Conservation (phyloP, 2,113 vertebrate species). For the Salvelinus namaycush region DNA sequence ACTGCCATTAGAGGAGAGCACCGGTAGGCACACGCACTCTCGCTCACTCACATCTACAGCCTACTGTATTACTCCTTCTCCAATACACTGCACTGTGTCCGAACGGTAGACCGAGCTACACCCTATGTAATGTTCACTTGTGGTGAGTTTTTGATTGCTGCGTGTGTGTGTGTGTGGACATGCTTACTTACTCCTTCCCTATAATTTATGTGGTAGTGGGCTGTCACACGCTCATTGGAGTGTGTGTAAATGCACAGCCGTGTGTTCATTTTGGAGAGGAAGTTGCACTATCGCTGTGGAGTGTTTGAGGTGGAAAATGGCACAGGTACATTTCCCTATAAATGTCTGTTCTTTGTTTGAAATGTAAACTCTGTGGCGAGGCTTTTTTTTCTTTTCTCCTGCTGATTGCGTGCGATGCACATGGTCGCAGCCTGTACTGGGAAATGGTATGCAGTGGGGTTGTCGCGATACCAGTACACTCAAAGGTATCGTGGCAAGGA, state of each 20-base stretch:
- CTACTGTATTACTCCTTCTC: too few relatives aligned
- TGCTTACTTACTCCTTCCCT: too few relatives aligned
- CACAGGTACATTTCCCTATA: neutral
- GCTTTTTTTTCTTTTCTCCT: neutral
- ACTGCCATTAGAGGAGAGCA: slow-evolving; percentile 8
- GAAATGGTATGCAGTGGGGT: neutral
- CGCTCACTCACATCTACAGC: neutral
- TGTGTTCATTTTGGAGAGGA: slow-evolving; percentile 1
- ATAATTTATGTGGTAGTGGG: neutral
- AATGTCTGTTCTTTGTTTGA: neutral
- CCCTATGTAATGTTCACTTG: too few relatives aligned
- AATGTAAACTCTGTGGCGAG: neutral
- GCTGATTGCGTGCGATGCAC: neutral
- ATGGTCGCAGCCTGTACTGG: neutral
- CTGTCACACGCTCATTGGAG: neutral
- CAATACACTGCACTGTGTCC: too few relatives aligned
- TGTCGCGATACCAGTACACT: too few relatives aligned
- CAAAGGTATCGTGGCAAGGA: too few relatives aligned
- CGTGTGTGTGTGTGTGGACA: neutral
- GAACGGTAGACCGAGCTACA: too few relatives aligned
- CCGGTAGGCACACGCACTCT: slow-evolving; percentile 39
- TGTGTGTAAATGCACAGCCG: neutral
- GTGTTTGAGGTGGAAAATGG: slow-evolving; percentile 2
- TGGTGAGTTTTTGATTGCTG: neutral
- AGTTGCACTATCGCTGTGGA: slow-evolving; percentile 16